These are phyloP conservation scores for Notiomystis cincta DNA, from an alignment of 2,113 vertebrate species.

Conservation along the genomic window DNA sequence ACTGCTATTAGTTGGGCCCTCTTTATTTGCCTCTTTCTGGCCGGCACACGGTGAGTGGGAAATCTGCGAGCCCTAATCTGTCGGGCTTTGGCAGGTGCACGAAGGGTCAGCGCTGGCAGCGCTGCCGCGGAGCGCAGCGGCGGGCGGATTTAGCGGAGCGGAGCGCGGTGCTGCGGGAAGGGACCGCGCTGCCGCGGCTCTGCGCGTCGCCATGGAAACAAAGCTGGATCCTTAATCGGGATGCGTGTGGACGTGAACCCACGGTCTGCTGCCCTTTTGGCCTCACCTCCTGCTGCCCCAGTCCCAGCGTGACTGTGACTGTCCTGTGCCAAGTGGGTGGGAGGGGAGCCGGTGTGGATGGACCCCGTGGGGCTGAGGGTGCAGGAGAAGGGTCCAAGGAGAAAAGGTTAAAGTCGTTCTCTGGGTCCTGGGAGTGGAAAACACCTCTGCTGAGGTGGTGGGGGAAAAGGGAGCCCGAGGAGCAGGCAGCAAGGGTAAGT, in stretches of 20 bases:
- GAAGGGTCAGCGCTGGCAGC: neutral
- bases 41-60: neutral
- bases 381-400: neutral
- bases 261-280: neutral
- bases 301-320: neutral
- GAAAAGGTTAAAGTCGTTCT: neutral
- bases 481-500: neutral
- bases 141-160: neutral
- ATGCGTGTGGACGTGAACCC: neutral
- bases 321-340: neutral
- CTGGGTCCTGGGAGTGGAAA: neutral
- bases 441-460: neutral
- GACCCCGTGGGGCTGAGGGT: neutral
- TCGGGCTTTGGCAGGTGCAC: neutral
- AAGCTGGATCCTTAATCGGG: conserved; percentile 14
- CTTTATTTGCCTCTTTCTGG: neutral
- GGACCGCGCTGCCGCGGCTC: neutral
- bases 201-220: conserved; percentile 26
- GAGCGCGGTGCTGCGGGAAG: neutral
- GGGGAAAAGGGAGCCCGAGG: neutral
- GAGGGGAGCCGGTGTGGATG: neutral
- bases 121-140: neutral
- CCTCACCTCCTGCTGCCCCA: neutral
- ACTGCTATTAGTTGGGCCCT: neutral
- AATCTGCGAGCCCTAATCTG: neutral